Evolutionary conservation across 2,113 vertebrate species (phyloP).

Genomic region (Cynopterus brachyotis): DNA sequence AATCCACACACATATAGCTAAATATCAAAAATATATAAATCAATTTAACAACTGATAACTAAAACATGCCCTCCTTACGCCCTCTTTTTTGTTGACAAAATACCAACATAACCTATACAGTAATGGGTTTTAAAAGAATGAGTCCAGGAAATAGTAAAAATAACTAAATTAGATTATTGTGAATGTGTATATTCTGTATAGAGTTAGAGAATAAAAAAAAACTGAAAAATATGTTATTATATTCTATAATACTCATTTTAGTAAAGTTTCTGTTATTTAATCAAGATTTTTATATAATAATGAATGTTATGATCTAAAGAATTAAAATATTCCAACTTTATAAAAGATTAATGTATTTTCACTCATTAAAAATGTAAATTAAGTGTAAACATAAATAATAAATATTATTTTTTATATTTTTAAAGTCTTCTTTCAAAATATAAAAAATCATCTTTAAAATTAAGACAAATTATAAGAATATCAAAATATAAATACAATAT

Average conservation of each 20-base stretch:
- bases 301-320: neutral
- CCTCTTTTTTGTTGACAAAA: neutral
- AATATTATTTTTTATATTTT: constrained; percentile 14
- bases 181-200: neutral
- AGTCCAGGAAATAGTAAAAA: neutral
- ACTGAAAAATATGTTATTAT: neutral
- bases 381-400: neutral
- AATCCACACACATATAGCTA: neutral
- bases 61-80: neutral
- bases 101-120: neutral
- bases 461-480: neutral
- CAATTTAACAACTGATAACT: neutral
- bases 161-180: neutral
- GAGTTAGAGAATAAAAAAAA: neutral
- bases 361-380: neutral
- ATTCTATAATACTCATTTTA: neutral
- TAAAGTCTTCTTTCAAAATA: neutral
- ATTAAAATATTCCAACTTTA: neutral
- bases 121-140: neutral
- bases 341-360: neutral
- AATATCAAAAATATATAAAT: neutral
- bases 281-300: neutral
- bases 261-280: neutral
- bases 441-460: neutral
- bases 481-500: neutral